Base-by-base conservation (phyloP, 2,797 vertebrate species). In the Oryzias dopingdopingensis region DNA sequence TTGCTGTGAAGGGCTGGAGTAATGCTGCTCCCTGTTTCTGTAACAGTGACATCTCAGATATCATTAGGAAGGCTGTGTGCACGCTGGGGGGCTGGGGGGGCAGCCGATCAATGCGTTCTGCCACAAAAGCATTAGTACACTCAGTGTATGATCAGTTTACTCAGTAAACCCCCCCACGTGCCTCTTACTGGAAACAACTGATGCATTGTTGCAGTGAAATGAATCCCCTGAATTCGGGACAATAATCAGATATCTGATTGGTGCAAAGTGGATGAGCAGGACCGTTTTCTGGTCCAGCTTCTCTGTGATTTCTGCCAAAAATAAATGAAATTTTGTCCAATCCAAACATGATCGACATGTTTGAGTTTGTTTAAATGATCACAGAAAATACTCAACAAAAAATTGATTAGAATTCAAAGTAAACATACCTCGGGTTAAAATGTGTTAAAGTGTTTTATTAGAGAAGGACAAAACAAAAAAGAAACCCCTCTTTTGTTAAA, bases 221-320 rank as follows among this genome's bases (percentile, higher is more conserved):
- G 87, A 94, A 94, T 93, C 92, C 89, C 89, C 85, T 81, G 81
- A 94, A 94, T 94, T 95, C 94, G 94, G 95, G 95, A 94, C 83
- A 83, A 86, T 90, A 93, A 93, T 94, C 90, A 91, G 90, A 93
- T 93, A 89, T 93, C 90, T 90, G 91, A 88, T 94, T 94, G 92
- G 89, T 88, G 80, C 67, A 59, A 81, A 79, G 80, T 56, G 79
- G 74, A 78, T 67, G 81, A 55, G 5, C 32, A 13, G 32, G 32
- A 37, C 32, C 3, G 32, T 12, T 37, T 37, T 37, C 32, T 37
- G 32, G 12, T 37, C 32, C 32, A 12, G 32, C 32, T 2, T 37
- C 32, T 37, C 8, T 13, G 12, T 37, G 32, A 37, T 37, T 4
- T 13, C 32, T 13, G 13, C 32, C 32, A 10, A 37, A 37, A 37